These are phyloP conservation scores for Ciconia boyciana DNA, from an alignment of 2,113 vertebrate genomes.

Conservation along the genomic window DNA sequence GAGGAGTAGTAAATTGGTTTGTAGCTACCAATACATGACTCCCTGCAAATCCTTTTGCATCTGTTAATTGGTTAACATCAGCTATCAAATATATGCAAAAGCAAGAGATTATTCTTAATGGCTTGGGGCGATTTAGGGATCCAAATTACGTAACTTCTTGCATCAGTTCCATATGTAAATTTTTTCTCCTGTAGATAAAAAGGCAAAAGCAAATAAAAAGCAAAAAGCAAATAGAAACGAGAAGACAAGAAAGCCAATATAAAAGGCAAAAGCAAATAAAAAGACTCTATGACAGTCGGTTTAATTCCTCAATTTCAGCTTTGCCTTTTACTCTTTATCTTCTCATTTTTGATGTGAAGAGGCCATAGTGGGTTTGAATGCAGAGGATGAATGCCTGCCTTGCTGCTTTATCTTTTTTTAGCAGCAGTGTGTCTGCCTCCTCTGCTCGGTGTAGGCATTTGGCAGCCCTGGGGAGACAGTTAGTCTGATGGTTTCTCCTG, in stretches of 20 bases:
- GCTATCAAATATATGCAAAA: not conserved
- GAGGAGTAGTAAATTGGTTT: not conserved
- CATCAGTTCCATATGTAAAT: not conserved
- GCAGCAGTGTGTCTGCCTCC: not conserved
- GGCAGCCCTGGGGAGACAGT: not conserved
- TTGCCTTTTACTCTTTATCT: not conserved
- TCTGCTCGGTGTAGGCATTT: not conserved
- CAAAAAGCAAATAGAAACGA: not conserved
- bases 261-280: not conserved
- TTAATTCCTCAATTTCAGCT: not conserved
- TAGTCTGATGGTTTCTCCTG: not conserved
- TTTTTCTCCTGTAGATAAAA: not conserved
- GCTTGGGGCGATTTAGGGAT: not conserved
- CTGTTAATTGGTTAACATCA: not conserved
- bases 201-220: conserved; percentile 3
- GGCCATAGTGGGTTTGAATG: not conserved
- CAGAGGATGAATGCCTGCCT: not conserved
- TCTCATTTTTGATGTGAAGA: not conserved
- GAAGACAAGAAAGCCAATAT: not conserved
- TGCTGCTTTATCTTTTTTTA: not conserved
- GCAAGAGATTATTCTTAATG: not conserved
- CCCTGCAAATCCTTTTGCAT: not conserved
- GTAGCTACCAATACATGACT: not conserved
- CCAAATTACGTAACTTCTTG: not conserved
- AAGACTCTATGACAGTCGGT: not conserved